Conservation (phyloP, 2,797 vertebrate genomes). For the Mus spretus region DNA sequence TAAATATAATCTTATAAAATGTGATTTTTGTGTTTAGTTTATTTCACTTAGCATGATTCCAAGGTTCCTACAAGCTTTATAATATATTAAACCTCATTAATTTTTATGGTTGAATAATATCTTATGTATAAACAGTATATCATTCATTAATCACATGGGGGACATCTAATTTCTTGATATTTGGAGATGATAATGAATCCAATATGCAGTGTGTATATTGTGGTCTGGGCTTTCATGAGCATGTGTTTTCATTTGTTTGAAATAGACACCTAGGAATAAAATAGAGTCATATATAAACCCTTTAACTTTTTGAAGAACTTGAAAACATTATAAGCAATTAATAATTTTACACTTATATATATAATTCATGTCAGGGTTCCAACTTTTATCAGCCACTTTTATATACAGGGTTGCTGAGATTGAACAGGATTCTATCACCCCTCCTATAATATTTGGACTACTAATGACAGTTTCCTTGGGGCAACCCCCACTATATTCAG, state of each 20-base stretch:
- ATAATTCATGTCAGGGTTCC: background rate
- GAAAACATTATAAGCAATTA: background rate
- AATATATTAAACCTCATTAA: background rate
- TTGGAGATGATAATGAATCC: background rate
- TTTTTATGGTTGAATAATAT: slow-evolving; percentile 43
- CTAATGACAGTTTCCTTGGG: background rate
- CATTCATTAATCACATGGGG: slow-evolving; percentile 26
- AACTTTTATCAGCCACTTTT: background rate
- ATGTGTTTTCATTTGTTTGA: slow-evolving; percentile 9
- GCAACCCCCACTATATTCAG: background rate
- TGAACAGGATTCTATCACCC: background rate
- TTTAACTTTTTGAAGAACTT: slow-evolving; percentile 27
- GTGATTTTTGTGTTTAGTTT: background rate
- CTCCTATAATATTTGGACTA: background rate
- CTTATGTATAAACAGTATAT: background rate
- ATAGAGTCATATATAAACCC: slow-evolving; percentile 1
- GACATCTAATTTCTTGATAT: slow-evolving; percentile 25
- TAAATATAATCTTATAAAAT: slow-evolving; percentile 47
- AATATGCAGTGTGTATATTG: background rate
- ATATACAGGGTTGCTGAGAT: background rate
- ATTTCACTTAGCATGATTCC: slow-evolving; percentile 32
- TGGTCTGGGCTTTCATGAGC: background rate
- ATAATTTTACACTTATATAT: slow-evolving; percentile 5
- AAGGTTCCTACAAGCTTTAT: background rate
- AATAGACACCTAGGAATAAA: background rate